Conservation (phyloP, 2,113 vertebrate genomes). For the Cyprinodon variegatus region DNA sequence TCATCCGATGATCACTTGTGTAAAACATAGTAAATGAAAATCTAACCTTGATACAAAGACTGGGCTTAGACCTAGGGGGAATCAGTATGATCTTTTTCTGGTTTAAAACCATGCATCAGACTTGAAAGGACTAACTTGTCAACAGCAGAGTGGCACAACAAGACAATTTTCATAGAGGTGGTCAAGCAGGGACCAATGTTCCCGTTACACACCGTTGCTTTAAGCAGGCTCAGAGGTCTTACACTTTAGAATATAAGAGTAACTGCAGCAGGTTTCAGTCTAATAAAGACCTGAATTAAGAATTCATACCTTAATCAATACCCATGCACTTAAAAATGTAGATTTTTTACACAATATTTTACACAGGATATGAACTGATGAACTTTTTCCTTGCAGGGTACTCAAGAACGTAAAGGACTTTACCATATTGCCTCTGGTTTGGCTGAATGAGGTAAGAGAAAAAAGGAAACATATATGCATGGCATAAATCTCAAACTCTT, state of each 20-base stretch:
- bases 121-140: neutral
- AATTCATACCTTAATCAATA: neutral
- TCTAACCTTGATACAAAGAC: neutral
- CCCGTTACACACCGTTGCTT: no score
- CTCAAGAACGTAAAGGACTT: slow-evolving; percentile 78
- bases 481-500: neutral
- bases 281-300: neutral
- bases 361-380: slow-evolving; percentile 19
- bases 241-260: neutral
- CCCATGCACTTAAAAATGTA: neutral
- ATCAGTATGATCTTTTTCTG: no score
- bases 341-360: neutral
- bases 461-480: neutral
- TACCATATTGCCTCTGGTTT: slow-evolving; percentile 88
- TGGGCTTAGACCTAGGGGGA: neutral
- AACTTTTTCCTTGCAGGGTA: slow-evolving; percentile 75
- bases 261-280: neutral
- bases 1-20: no score
- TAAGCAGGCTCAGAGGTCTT: neutral
- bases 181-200: no score
- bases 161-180: no score
- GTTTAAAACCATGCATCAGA: neutral
- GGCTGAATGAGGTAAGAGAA: slow-evolving; percentile 93
- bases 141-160: neutral
- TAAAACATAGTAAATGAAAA: no score